A percentile compares a stretch with the other conserved stretches of the same genome.
Conservation (phyloP, 1,140 invertebrate species). For the Periplaneta americana region DNA sequence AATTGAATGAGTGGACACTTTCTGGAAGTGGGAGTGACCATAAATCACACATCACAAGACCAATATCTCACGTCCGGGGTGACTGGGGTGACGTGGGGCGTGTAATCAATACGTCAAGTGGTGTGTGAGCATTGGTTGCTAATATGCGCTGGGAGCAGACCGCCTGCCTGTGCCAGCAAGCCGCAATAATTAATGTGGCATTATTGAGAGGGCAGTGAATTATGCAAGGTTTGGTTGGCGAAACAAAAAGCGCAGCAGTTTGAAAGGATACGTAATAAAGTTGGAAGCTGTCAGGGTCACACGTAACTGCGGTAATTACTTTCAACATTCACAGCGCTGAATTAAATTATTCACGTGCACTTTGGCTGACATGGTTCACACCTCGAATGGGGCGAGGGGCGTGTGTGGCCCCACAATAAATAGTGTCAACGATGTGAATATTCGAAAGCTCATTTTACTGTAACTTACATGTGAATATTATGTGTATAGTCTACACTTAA, state of each 20-base stretch:
- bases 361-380: background rate
- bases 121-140: background rate
- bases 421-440: no score
- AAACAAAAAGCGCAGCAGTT: background rate
- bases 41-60: background rate
- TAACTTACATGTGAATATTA: no score
- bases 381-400: no score
- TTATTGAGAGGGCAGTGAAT: background rate
- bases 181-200: background rate
- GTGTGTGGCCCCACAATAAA: background rate
- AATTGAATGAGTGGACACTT: background rate
- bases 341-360: background rate
- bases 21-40: background rate
- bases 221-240: background rate
- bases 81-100: background rate
- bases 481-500: no score
- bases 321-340: background rate
- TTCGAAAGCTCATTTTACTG: no score
- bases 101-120: background rate
- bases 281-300: background rate
- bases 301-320: background rate
- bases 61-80: background rate
- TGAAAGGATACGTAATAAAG: background rate
- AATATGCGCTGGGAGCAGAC: background rate
- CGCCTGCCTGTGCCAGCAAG: background rate